Evolutionary conservation across 2,113 vertebrate genomes (phyloP).

Genomic region (Syngnathus typhle): DNA sequence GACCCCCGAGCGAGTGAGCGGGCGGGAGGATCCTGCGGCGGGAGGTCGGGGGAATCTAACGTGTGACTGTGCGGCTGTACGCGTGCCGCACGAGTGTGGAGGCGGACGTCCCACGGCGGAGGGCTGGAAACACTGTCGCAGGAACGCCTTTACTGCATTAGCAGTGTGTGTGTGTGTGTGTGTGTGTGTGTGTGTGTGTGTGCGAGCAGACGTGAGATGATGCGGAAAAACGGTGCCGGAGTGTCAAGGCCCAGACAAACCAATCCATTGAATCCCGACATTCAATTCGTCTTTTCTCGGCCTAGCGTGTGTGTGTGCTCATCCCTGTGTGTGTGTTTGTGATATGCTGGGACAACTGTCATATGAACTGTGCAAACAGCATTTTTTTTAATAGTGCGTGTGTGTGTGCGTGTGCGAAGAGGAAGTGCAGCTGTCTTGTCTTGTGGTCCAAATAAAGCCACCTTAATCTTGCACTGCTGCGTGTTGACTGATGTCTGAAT

Average conservation of each 20-base stretch:
- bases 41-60: conserved; percentile 22
- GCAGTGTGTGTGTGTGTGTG: not conserved
- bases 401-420: not conserved
- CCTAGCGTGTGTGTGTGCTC: not conserved
- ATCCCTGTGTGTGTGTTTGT: too few species aligned
- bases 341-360: too few species aligned
- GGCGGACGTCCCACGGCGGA: not conserved
- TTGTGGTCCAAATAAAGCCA: conserved; percentile 36
- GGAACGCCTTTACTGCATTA: not conserved
- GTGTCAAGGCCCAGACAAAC: too few species aligned
- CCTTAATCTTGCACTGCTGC: conserved; percentile 27
- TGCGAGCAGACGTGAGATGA: too few species aligned
- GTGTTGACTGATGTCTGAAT: conserved; percentile 49
- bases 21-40: conserved; percentile 13
- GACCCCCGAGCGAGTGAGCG: conserved; percentile 7
- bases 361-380: too few species aligned
- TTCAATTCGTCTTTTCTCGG: too few species aligned
- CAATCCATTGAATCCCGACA: too few species aligned
- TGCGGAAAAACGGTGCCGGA: too few species aligned
- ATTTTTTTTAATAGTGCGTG: too few species aligned
- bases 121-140: conserved; percentile 2
- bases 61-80: not conserved
- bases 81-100: not conserved
- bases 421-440: conserved; percentile 27
- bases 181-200: not conserved